phyloP scores from a whole-genome alignment of 2,888 invertebrate genomes.

The Crocallis elinguaria region DNA sequence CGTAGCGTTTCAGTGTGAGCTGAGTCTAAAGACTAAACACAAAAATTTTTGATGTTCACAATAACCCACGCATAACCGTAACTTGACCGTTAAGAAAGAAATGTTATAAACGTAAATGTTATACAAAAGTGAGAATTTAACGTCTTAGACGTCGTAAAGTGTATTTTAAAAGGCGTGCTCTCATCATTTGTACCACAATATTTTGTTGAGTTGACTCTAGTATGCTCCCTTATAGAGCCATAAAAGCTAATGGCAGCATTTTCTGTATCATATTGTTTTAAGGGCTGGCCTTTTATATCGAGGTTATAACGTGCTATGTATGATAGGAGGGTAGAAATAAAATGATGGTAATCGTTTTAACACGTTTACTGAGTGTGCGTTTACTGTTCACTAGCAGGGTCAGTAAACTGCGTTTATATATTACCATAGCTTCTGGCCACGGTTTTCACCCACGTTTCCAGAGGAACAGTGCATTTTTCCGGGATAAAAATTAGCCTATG shows the following conservation, averaged over 20 bases:
- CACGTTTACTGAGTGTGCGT: constrained; percentile 3
- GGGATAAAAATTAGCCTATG: too few species aligned
- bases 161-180: constrained; percentile 34
- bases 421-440: too few species aligned
- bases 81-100: constrained; percentile 15
- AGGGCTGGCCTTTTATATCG: constrained; percentile 47
- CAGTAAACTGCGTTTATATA: not conserved
- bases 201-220: constrained; percentile 43
- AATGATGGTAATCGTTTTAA: constrained; percentile 25
- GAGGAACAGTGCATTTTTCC: too few species aligned
- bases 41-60: constrained; percentile 9
- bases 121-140: constrained; percentile 24
- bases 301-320: constrained; percentile 43
- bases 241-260: constrained; percentile 62
- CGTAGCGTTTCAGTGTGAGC: too few species aligned
- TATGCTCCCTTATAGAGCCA: constrained; percentile 49
- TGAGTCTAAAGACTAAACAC: not conserved
- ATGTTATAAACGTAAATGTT: constrained; percentile 21
- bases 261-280: constrained; percentile 64
- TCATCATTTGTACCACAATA: constrained; percentile 44
- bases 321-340: constrained; percentile 39
- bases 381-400: not conserved
- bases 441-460: too few species aligned
- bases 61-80: constrained; percentile 15
- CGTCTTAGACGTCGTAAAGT: constrained; percentile 27